These are phyloP conservation scores for Pedionomus torquatus DNA, from an alignment of 2,113 vertebrate genomes.

Conservation along the genomic window DNA sequence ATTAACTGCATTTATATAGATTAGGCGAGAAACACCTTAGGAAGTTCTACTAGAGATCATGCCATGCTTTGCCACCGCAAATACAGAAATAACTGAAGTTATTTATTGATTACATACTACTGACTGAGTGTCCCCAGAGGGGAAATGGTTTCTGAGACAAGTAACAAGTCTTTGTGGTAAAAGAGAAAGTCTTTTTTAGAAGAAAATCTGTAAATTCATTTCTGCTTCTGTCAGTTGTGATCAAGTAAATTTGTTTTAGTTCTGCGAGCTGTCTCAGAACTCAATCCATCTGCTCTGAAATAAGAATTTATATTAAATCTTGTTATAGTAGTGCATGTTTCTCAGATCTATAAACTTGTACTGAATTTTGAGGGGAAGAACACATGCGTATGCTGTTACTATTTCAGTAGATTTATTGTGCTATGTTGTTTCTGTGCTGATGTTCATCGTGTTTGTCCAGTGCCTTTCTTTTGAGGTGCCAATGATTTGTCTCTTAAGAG, in stretches of 20 bases:
- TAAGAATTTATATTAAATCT: conserved; percentile 15
- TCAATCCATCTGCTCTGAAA: background rate
- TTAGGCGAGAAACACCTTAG: background rate
- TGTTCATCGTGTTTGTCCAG: background rate
- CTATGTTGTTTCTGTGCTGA: background rate
- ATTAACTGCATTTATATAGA: background rate
- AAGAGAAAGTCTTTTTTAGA: background rate
- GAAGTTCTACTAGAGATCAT: background rate
- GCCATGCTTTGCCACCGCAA: background rate
- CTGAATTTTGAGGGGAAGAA: background rate
- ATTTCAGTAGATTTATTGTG: background rate
- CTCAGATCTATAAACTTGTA: background rate
- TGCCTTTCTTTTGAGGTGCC: conserved; percentile 15
- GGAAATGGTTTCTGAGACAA: background rate
- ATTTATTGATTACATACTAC: background rate
- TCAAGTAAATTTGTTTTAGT: background rate
- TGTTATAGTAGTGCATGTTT: background rate
- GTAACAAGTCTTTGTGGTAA: background rate
- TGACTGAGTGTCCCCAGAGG: background rate
- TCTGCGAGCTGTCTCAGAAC: background rate
- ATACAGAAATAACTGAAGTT: background rate
- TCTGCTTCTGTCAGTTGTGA: background rate
- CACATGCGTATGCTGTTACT: background rate
- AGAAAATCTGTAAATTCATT: background rate
- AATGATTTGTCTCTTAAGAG: background rate